Evolutionary conservation across 2,888 invertebrate species (phyloP), one percentile per base, ranked within the genome.

Genomic region (Hyppa rectilinea): DNA sequence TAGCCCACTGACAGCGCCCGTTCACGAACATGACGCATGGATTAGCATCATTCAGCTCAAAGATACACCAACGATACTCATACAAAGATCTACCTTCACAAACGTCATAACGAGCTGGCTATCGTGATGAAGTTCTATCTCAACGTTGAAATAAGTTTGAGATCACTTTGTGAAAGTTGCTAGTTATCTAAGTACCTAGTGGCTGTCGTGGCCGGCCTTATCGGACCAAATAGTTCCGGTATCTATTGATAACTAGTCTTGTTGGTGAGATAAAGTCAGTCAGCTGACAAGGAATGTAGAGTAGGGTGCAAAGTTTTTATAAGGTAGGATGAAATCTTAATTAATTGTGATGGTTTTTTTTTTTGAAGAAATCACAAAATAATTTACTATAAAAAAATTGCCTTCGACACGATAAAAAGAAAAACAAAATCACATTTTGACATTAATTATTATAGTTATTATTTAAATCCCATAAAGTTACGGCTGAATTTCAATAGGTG

Each of bases 151-250:
- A 75, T 83, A 82, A 73, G 47, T 52, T 71, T 40, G 62, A 73
- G 72, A 84, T 80, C 61, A 62, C 74, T 80, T 80, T 70, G 81
- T 49, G 74, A 72, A 78, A 80, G 74, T 78, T 71, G 45, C 59
- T 52, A 61, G 75, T 75, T 85, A 80, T 62, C 72, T 63, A 17
- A 14, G 23, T 45, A n/a, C n/a, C n/a, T n/a, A 75, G 80, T 55
- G 60, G 63, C 56, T 65, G 58, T 61, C 72, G 29, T 64, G 52
- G 40, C 58, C 47, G 36, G 52, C 69, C 62, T 73, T 78, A 78
- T 78, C 59, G 49, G 63, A 75, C 47, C 53, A 10, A 59, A 66
- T 67, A 66, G 59, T 70, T 67, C 68, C 73, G 49, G 20, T 65
- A 69, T 69, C 66, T 75, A 70, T 76, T 29, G 68, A 62, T 74